Evolutionary conservation across 2,113 vertebrate species (phyloP).

Genomic region (Xiphophorus couchianus): DNA sequence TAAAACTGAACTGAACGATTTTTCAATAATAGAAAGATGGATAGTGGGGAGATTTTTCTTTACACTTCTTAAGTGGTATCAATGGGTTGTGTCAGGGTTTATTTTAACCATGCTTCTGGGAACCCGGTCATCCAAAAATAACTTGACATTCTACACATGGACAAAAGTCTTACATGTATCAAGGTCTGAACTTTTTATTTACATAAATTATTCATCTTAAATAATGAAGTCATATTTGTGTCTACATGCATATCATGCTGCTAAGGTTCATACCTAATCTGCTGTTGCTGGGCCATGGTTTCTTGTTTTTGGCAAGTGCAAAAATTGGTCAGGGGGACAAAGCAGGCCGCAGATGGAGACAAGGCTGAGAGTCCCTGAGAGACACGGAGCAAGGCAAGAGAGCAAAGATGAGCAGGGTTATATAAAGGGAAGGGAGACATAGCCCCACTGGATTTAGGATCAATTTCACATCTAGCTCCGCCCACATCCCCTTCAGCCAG

Average conservation of each 20-base stretch:
- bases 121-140: conserved; percentile 43
- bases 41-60: neutral
- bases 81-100: neutral
- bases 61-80: neutral
- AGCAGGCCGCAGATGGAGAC: conserved; percentile 59
- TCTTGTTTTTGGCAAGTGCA: conserved; percentile 29
- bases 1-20: neutral
- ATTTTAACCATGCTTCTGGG: conserved; percentile 1
- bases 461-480: conserved; percentile 38
- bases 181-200: neutral
- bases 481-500: conserved; percentile 48
- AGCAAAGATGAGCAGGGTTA: conserved; percentile 21
- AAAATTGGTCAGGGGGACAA: conserved; percentile 33
- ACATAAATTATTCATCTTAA: neutral
- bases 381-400: conserved; percentile 62
- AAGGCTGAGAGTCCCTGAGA: conserved; percentile 62
- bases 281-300: conserved; percentile 83
- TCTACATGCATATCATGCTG: neutral
- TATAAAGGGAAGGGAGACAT: conserved; percentile 63
- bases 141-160: conserved; percentile 9
- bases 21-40: neutral
- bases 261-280: conserved; percentile 77
- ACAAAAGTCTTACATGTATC: neutral
- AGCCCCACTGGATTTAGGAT: conserved; percentile 27
- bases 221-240: neutral